phyloP scores from a whole-genome alignment of 1,140 invertebrate genomes.

The Philopotamus ludificatus region DNA sequence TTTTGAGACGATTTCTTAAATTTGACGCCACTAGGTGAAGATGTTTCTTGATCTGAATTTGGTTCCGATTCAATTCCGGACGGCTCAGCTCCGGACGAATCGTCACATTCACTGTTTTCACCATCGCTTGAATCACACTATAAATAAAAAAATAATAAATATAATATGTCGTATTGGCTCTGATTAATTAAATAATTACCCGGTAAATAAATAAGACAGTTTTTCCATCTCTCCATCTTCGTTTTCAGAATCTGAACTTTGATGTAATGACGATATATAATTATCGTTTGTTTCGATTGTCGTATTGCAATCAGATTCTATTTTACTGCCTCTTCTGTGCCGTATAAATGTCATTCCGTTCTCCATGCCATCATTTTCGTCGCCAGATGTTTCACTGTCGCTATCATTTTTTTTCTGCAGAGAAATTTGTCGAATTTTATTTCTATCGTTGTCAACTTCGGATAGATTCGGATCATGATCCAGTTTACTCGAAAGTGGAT shows the following conservation, averaged over 20 bases:
- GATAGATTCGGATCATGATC: constrained; percentile 47
- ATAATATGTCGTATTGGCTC: constrained; percentile 15
- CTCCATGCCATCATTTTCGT: constrained; percentile 60
- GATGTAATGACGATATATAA: constrained; percentile 60
- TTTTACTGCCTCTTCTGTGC: constrained; percentile 50
- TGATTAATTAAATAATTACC: constrained; percentile 44
- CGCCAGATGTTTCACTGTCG: constrained; percentile 63
- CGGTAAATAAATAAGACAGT: constrained; percentile 71
- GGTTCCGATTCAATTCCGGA: constrained; percentile 51
- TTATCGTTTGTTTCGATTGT: constrained; percentile 37
- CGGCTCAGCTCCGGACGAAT: constrained; percentile 65
- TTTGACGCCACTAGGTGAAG: constrained; percentile 36
- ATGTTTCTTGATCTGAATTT: constrained; percentile 46
- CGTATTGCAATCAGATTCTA: constrained; percentile 44
- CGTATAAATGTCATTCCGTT: constrained; percentile 61
- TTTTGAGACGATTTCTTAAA: constrained; percentile 36
- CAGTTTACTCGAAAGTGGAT: constrained; percentile 61
- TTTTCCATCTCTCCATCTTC: constrained; percentile 71
- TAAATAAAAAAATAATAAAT: constrained; percentile 22
- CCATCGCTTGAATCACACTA: constrained; percentile 73
- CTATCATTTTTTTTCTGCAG: constrained; percentile 48
- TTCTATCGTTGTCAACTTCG: constrained; percentile 45
- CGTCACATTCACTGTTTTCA: constrained; percentile 69
- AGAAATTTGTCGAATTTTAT: constrained; percentile 40
- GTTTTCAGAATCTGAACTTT: constrained; percentile 79